phyloP scores from a whole-genome alignment of 2,888 invertebrate species.

The Drosophila pseudotalamancana region DNA sequence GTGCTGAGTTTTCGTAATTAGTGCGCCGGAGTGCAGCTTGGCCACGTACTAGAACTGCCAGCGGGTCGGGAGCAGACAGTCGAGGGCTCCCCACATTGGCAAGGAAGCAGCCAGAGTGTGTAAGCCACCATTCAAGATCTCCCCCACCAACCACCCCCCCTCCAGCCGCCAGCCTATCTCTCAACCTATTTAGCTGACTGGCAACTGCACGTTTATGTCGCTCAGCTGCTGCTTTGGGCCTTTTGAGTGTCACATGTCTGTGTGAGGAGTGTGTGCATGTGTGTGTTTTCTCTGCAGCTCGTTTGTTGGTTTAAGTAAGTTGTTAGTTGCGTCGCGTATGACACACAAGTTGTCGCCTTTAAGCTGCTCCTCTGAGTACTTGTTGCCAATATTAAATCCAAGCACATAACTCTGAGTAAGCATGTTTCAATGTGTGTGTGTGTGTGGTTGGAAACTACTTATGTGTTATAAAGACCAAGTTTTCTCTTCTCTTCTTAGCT shows the following conservation, averaged over 20 bases:
- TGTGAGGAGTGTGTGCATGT: conserved; percentile 20
- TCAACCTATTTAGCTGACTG: conserved; percentile 20
- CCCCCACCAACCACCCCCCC: neutral
- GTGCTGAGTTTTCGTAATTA: conserved; percentile 79
- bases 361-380: conserved; percentile 58
- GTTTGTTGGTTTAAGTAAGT: conserved; percentile 69
- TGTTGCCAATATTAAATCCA: conserved; percentile 53
- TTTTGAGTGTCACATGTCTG: conserved; percentile 63
- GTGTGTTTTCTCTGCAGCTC: conserved; percentile 23
- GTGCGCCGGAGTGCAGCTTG: conserved; percentile 74
- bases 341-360: conserved; percentile 75
- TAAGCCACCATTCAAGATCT: no score
- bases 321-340: conserved; percentile 64
- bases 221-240: conserved; percentile 62
- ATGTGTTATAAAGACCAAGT: conserved; percentile 11
- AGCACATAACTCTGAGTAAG: conserved; percentile 10
- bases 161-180: neutral
- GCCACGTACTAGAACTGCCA: conserved; percentile 55
- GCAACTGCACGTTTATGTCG: conserved; percentile 62
- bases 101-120: conserved; percentile 33
- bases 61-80: neutral
- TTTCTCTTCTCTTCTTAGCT: neutral
- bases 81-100: conserved; percentile 16
- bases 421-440: neutral
- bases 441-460: conserved; percentile 4